These are phyloP conservation scores for Callimorpha dominula DNA, from an alignment of 2,888 invertebrate species.

Conservation along the genomic window DNA sequence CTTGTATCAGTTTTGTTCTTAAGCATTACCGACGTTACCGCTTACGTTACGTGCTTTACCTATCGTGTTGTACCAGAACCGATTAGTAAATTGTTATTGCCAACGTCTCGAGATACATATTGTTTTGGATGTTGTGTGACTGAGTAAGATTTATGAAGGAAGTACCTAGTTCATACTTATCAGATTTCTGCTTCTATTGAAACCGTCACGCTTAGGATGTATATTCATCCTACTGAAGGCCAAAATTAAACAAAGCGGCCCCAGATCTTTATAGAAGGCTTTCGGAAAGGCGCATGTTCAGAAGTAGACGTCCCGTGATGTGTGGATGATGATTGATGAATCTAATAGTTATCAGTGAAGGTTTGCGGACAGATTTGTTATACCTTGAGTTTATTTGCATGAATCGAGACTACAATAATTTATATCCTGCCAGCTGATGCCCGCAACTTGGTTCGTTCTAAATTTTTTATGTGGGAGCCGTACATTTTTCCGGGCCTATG, in stretches of 20 bases:
- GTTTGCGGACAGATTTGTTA: too few relatives aligned
- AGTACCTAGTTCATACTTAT: neutral
- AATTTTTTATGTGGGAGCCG: too few relatives aligned
- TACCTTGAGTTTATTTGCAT: too few relatives aligned
- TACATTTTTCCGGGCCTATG: too few relatives aligned
- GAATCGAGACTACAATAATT: too few relatives aligned
- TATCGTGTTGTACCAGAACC: slow-evolving; percentile 2
- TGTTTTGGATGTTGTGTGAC: neutral
- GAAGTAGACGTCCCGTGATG: neutral
- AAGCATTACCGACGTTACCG: slow-evolving; percentile 21
- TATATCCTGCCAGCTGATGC: too few relatives aligned
- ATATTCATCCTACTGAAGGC: neutral
- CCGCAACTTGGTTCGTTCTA: too few relatives aligned
- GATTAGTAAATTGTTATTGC: slow-evolving; percentile 1
- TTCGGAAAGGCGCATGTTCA: neutral
- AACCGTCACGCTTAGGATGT: neutral
- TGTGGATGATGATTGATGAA: too few relatives aligned
- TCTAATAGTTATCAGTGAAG: too few relatives aligned
- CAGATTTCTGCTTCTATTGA: neutral
- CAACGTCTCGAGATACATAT: neutral
- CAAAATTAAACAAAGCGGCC: neutral
- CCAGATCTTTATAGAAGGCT: neutral
- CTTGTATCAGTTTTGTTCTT: slow-evolving; percentile 42
- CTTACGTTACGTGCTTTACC: slow-evolving; percentile 31
- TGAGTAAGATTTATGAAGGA: neutral